Base-by-base conservation (phyloP, 2,888 invertebrate species). In the Oscheius sp. region DNA sequence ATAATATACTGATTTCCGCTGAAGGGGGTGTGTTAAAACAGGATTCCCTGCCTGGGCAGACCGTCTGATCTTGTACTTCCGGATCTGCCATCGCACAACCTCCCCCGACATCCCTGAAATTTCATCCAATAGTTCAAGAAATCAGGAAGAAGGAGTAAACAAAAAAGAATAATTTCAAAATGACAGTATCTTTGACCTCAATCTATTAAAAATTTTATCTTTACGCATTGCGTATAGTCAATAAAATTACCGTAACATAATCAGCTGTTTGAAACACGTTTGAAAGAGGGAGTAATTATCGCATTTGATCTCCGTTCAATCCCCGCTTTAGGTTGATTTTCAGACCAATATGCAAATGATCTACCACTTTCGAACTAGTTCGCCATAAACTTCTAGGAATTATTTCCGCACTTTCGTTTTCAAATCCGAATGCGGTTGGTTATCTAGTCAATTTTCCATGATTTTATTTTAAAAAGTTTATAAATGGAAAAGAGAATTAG, bases 21-120 rank as follows among this genome's bases (percentile, higher is more conserved):
- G 46, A 10, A 68, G 48, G 6, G 68, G 68, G 48, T 68, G 68
- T 34, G 23, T 68, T n/a, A 68, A 29, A 29, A 50, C 64, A 10
- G 64, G 50, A 17, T 42, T 61, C 1, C 61, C 61, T 1, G 29
- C 42, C 29, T 29, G 42, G 12, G 45, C 29, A n/a, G n/a, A 3
- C n/a, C 17, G 39, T 1, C 20, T 27, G 15, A 8, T n/a, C 27
- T 45, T 29, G 27, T 17, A 42, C n/a, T 17, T 23, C 8, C 61
- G 42, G 10, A 61, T 45, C 17, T 45, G 10, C 61, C 61, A 61
- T 45, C 61, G 39, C 1, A 61, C 61, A 6, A 31, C 45, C 8
- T n/a, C 25, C 8, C 45, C 61, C 42, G n/a, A 29, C 17, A 42
- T 61, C 61, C n/a, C n/a, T n/a, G n/a, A n/a, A n/a, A n/a, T n/a